Evolutionary conservation across 2,113 vertebrate species (phyloP), one percentile per base, ranked within the genome.

Genomic region (Montifringilla adamsi): DNA sequence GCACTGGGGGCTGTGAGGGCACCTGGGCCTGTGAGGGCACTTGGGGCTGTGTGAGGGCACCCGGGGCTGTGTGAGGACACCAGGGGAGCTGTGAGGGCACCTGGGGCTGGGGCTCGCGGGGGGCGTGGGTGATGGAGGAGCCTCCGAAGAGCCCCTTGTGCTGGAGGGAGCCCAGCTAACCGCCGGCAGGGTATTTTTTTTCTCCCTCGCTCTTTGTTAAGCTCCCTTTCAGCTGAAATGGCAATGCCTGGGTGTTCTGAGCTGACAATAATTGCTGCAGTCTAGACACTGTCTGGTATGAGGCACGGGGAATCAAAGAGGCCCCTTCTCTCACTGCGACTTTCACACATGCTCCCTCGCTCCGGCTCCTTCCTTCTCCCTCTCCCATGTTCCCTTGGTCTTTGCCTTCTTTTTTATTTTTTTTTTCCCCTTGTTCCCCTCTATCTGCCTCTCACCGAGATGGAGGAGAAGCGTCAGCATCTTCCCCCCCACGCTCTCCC

Each of bases 251-350:
- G 98, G 98, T 98, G 98, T 98, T 98, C 98, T 92, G 97, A 98
- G 98, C 98, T 98, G 98, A 98, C 98, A 98, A 98, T 99, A 99
- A 99, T 99, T 98, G 98, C 98, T 93, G 97, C 95, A 94, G 99
- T 99, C 99, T 99, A 99, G 99, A 99, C 99, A 98, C 97, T 98
- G 98, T 99, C 99, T 99, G 98, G 98, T 97, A 98, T 97, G 98
- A 98, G 98, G 98, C 97, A 97, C 94, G 63, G 86, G 95, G 94
- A 97, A 97, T 96, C 97, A 97, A 96, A 97, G 97, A 97, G 97
- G 97, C 96, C 97, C 96, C 97, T 97, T 95, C 95, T 96, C 97
- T 96, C 91, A 52, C 96, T 97, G 94, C 68, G 90, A 96, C 96
- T 97, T 96, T 97, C 97, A 97, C 91, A 95, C 97, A 97, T 96